phyloP scores from a whole-genome alignment of 2,797 vertebrate genomes.

The Pogoniulus pusillus region DNA sequence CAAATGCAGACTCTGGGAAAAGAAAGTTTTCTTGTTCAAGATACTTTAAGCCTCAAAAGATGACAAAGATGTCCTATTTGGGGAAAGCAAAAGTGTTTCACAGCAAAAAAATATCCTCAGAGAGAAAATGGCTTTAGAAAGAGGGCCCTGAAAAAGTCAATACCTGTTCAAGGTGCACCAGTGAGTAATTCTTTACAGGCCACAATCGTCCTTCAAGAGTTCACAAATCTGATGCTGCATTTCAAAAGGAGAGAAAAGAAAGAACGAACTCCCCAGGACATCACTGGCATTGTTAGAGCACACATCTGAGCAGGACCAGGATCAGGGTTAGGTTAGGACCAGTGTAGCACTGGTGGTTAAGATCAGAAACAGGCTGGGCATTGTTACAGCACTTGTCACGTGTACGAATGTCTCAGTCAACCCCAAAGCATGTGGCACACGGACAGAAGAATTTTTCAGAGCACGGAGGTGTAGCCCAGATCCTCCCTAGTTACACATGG shows the following conservation, averaged over 20 bases:
- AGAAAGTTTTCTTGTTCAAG: neutral
- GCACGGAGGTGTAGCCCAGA: neutral
- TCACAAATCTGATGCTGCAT: neutral
- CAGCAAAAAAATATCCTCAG: neutral
- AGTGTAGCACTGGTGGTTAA: neutral
- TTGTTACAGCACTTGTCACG: neutral
- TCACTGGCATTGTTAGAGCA: neutral
- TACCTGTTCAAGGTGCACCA: neutral
- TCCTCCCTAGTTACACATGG: neutral
- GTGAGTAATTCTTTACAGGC: neutral
- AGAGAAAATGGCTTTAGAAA: neutral
- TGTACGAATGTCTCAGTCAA: neutral
- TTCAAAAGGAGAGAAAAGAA: neutral
- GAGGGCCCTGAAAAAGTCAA: neutral
- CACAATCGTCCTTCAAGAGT: neutral
- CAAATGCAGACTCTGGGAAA: neutral
- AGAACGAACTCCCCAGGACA: neutral
- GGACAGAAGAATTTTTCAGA: no score
- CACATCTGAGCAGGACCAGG: neutral
- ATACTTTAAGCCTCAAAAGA: neutral
- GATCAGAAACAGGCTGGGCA: neutral
- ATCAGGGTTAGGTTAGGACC: no score
- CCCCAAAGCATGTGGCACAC: neutral
- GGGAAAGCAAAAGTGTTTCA: neutral
- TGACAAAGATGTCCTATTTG: neutral